phyloP scores from a whole-genome alignment of 1,140 invertebrate species.

The Pentalonia nigronervosa region DNA sequence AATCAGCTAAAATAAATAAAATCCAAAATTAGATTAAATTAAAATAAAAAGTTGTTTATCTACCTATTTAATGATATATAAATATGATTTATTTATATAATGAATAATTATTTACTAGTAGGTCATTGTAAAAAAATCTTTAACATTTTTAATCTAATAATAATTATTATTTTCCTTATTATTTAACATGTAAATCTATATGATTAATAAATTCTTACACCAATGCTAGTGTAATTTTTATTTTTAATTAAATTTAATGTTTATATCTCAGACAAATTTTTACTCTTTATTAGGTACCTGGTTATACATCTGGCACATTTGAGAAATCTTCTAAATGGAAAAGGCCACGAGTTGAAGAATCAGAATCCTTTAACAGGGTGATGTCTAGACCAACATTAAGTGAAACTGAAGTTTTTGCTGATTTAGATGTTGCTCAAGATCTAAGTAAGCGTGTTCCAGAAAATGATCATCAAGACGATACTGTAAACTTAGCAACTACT shows the following conservation, averaged over 20 bases:
- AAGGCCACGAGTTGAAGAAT: constrained; percentile 54
- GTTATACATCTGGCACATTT: constrained; percentile 44
- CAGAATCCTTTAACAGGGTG: constrained; percentile 39
- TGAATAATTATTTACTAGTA: not conserved
- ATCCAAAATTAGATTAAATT: not conserved
- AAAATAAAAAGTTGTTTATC: not conserved
- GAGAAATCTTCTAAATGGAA: constrained; percentile 56
- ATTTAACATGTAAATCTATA: not conserved
- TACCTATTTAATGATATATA: not conserved
- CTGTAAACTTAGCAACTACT: constrained; percentile 33
- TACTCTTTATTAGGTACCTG: constrained; percentile 44
- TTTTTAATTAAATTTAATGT: not conserved
- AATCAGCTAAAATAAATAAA: not conserved
- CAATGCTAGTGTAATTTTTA: not conserved
- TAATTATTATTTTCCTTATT: too few relatives aligned
- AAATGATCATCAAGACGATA: constrained; percentile 31
- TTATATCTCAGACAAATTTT: not conserved
- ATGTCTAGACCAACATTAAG: constrained; percentile 56
- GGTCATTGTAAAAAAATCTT: not conserved
- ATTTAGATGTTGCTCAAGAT: constrained; percentile 59
- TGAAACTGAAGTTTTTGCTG: constrained; percentile 59
- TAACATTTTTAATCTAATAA: not conserved
- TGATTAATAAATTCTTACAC: not conserved
- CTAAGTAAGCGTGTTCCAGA: constrained; percentile 59
- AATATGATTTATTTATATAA: not conserved